Percentiles rank a stretch among this genome's conserved stretches.
Evolutionary conservation across 2,888 invertebrate species (phyloP).

Genomic region (Acanthopleura granulata): DNA sequence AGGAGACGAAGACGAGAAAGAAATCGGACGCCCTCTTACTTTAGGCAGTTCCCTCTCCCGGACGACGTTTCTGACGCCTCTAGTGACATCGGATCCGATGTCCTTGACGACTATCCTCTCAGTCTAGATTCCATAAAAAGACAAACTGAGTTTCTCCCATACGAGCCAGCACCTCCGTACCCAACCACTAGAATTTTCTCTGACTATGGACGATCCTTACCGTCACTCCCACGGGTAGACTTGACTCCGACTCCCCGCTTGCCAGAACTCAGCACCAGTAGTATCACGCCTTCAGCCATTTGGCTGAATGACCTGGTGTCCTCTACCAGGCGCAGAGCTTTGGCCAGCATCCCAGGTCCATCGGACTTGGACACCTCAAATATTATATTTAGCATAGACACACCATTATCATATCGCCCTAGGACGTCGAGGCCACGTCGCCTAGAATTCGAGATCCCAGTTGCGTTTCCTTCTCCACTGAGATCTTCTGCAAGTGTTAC

Average conservation of each 20-base stretch:
- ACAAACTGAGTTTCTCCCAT: constrained; percentile 21
- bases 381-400: constrained; percentile 14
- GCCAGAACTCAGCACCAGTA: neutral
- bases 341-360: neutral
- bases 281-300: neutral
- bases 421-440: neutral
- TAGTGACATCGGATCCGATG: neutral
- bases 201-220: neutral
- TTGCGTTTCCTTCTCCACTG: neutral
- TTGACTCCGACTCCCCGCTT: neutral
- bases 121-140: neutral
- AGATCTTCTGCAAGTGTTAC: neutral
- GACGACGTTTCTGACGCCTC: neutral
- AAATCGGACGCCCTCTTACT: constrained; percentile 2
- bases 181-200: constrained; percentile 12
- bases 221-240: neutral
- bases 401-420: constrained; percentile 3
- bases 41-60: neutral
- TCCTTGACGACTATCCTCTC: neutral
- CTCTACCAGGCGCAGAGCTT: constrained; percentile 1
- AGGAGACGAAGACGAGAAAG: neutral
- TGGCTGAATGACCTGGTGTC: neutral
- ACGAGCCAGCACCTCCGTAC: constrained; percentile 8
- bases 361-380: constrained; percentile 10
- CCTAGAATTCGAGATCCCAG: neutral